Percentiles rank a stretch among this genome's conserved stretches.
phyloP scores from a whole-genome alignment of 2,888 invertebrate species.

The Aspidapion aeneum region DNA sequence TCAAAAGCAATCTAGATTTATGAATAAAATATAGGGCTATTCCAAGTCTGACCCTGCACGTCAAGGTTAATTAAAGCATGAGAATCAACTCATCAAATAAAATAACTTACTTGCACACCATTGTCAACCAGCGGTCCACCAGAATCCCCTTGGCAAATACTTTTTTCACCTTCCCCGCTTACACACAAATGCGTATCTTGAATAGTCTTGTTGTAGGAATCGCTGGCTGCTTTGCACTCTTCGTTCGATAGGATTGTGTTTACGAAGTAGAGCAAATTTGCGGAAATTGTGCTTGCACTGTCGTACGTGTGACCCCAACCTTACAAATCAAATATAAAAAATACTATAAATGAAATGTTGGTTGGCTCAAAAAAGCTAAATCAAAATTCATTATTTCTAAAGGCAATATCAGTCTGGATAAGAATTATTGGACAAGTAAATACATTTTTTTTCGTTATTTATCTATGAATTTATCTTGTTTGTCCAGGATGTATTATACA shows the following conservation, averaged over 20 bases:
- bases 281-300: neutral
- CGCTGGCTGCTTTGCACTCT: conserved; percentile 17
- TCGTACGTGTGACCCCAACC: conserved; percentile 26
- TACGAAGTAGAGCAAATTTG: conserved; percentile 18
- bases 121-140: conserved; percentile 28
- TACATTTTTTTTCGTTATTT: too few species aligned
- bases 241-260: conserved; percentile 19
- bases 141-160: conserved; percentile 27
- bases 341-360: neutral
- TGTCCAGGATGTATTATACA: too few species aligned
- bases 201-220: conserved; percentile 15
- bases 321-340: conserved; percentile 1
- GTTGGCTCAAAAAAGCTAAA: too few species aligned
- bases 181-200: conserved; percentile 25
- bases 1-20: too few species aligned
- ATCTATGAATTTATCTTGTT: too few species aligned
- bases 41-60: too few species aligned
- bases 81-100: too few species aligned
- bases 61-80: too few species aligned
- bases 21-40: too few species aligned
- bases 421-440: too few species aligned
- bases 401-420: too few species aligned
- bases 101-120: conserved; percentile 18
- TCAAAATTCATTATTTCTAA: too few species aligned
- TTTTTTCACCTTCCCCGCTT: conserved; percentile 22